Evolutionary conservation across 2,797 vertebrate genomes (phyloP).

Genomic region (Lateolabrax maculatus): DNA sequence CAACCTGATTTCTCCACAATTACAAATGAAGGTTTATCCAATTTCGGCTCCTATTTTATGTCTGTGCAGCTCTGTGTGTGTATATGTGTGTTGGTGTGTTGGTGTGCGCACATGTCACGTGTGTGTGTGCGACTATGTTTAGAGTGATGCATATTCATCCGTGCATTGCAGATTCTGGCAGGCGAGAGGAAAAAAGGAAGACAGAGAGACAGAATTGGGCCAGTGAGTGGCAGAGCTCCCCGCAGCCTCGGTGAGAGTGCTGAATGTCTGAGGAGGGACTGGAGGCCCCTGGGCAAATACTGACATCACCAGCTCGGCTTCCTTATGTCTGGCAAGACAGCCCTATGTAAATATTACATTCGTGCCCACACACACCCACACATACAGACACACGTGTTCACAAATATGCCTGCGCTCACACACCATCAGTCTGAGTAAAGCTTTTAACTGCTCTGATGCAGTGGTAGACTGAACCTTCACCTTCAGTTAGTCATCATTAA

Average conservation of each 20-base stretch:
- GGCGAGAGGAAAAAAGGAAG: constrained; percentile 52
- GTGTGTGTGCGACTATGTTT: constrained; percentile 17
- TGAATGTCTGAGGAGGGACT: constrained; percentile 61
- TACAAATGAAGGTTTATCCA: neutral
- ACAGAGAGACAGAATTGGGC: constrained; percentile 80
- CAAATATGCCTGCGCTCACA: constrained; percentile 24
- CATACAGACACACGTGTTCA: constrained; percentile 5
- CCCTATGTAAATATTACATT: constrained; percentile 63
- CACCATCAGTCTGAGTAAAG: constrained; percentile 2
- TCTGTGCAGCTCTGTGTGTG: neutral
- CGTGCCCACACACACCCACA: constrained; percentile 2
- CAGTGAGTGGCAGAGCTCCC: constrained; percentile 67
- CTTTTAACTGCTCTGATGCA: constrained; percentile 32
- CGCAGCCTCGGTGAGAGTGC: constrained; percentile 54
- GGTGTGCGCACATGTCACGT: neutral
- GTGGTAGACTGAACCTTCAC: constrained; percentile 27
- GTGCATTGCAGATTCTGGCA: constrained; percentile 59
- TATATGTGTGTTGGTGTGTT: neutral
- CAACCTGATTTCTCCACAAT: neutral
- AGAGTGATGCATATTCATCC: constrained; percentile 65
- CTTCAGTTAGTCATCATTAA: constrained; percentile 31
- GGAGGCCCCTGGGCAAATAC: constrained; percentile 53
- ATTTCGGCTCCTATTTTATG: neutral
- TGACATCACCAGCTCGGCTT: constrained; percentile 61
- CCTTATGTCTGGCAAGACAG: constrained; percentile 49